Evolutionary conservation across 2,113 vertebrate species (phyloP), one percentile per base, ranked within the genome.

Genomic region (Leptosomus discolor): DNA sequence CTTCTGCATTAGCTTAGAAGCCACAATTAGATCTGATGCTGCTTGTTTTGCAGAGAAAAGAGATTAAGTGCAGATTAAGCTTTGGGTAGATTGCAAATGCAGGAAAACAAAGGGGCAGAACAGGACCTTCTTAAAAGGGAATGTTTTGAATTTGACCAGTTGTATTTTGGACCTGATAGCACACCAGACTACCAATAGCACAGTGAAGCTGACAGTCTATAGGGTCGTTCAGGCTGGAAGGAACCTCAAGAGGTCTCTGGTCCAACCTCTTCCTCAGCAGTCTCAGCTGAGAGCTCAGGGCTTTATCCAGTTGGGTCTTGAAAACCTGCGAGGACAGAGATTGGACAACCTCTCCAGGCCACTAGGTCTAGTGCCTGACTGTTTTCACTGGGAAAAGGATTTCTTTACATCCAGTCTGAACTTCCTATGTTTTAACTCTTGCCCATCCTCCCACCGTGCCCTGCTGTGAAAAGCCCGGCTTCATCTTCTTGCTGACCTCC

Each of bases 1-100:
- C 78, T 90, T 88, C 86, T 97, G 85, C 68, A 29, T 92, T 92
- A 92, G 51, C 88, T 83, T 83, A 96, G 73, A 81, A 91, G 73
- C 56, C 45, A 81, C 61, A 75, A 86, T 96, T 97, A 97, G 61
- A 96, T 95, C 79, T 91, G 68, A 51, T 87, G 68, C 73, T 95
- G 6, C 92, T 94, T 92, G 84, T 94, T 96, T 80, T 94, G 64
- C 80, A 93, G 85, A 76, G 76, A 91, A 94, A 91, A 89, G 48
- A 78, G 64, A 89, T 95, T 96, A 94, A 68, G 60, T 88, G 43
- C 79, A 77, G 48, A 96, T 92, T 86, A 94, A 90, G 73, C 39
- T 81, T 95, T 1, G 19, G n/a, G 54, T 91, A 78, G 84, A 85
- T 68, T 89, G 83, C 73, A 92, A 75, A 68, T 74, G 56, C 94